These are phyloP conservation scores for Pseudomyrmex sp. DNA, from an alignment of 1,140 invertebrate species.

Conservation along the genomic window DNA sequence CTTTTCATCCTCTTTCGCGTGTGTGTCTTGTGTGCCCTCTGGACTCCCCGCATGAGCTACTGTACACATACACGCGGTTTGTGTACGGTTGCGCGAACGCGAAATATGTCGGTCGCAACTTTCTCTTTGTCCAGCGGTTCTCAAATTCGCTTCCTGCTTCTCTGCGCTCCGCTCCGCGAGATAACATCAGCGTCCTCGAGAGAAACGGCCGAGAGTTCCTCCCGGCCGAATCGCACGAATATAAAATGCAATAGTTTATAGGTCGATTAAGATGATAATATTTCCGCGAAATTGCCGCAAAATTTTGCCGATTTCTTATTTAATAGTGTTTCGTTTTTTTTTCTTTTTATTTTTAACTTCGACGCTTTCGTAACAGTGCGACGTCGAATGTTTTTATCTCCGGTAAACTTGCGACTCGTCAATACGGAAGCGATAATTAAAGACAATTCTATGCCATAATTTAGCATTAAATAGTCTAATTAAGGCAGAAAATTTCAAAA, in stretches of 20 bases:
- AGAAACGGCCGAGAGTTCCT: background rate
- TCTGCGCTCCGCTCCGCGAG: slow-evolving; percentile 17
- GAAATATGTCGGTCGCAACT: slow-evolving; percentile 84
- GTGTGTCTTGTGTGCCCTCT: slow-evolving; percentile 52
- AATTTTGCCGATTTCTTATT: background rate
- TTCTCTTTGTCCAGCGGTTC: slow-evolving; percentile 82
- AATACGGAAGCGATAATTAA: background rate
- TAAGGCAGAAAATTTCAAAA: too few species aligned
- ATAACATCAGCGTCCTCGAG: background rate
- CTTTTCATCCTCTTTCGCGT: slow-evolving; percentile 9
- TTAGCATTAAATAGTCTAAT: too few species aligned
- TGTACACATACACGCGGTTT: slow-evolving; percentile 31
- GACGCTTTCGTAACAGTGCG: background rate
- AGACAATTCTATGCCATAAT: background rate
- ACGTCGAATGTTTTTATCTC: too few species aligned
- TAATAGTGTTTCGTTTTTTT: background rate
- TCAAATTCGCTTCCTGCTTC: slow-evolving; percentile 83
- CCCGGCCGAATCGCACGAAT: background rate
- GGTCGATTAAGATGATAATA: slow-evolving; percentile 36
- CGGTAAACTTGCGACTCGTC: background rate
- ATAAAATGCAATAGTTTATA: slow-evolving; percentile 3
- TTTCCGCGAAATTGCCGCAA: background rate
- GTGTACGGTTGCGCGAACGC: slow-evolving; percentile 75
- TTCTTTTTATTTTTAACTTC: background rate
- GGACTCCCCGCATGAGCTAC: slow-evolving; percentile 19